Conservation (phyloP, 2,113 vertebrate species). For the Mandrillus leucophaeus region DNA sequence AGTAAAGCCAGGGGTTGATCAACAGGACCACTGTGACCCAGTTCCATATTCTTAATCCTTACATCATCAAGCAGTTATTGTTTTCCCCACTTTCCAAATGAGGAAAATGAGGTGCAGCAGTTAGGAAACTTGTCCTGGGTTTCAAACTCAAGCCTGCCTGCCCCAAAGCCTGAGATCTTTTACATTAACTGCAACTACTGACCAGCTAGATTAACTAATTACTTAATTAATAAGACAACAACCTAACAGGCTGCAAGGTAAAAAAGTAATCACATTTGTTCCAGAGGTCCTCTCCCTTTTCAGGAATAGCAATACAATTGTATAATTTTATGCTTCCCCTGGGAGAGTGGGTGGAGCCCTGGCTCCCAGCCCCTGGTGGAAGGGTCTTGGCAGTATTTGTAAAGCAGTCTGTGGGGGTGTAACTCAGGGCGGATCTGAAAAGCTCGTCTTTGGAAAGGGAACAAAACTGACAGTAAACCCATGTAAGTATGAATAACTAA, state of each 20-base stretch:
- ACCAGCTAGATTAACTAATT: neutral
- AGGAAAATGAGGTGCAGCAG: neutral
- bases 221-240: neutral
- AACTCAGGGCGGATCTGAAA: neutral
- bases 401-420: slow-evolving; percentile 62
- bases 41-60: neutral
- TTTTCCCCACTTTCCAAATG: neutral
- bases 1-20: neutral
- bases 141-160: neutral
- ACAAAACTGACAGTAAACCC: slow-evolving; percentile 65
- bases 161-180: neutral
- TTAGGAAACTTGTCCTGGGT: neutral
- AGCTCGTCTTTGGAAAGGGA: slow-evolving; percentile 71
- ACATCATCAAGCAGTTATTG: neutral
- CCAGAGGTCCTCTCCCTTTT: neutral
- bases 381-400: slow-evolving; percentile 58
- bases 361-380: neutral
- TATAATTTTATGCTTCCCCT: neutral
- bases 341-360: neutral
- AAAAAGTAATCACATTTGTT: neutral
- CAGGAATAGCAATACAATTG: neutral
- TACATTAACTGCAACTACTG: neutral
- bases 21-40: neutral
- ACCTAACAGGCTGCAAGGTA: neutral
- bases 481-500: slow-evolving; percentile 71